phyloP scores from a whole-genome alignment of 92 coral and sea anemone genomes.

The Galaxea fascicularis region DNA sequence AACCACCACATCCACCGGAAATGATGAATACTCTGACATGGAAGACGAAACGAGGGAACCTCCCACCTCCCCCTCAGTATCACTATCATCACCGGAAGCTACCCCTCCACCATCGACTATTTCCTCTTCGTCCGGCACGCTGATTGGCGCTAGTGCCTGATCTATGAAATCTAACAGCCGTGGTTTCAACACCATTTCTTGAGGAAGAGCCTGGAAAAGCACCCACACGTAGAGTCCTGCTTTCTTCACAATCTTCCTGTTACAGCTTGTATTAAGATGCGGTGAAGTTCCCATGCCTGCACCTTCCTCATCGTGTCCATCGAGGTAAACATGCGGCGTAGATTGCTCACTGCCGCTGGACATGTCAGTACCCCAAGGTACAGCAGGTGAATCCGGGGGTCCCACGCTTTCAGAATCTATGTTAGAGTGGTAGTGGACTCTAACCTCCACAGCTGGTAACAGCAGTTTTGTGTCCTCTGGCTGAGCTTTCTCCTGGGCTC shows the following conservation, averaged over 20 bases:
- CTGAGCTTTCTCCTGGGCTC: constrained; percentile 73
- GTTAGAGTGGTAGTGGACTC: constrained; percentile 90
- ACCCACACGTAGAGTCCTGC: constrained; percentile 94
- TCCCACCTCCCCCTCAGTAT: constrained; percentile 79
- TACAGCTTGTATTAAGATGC: constrained; percentile 22
- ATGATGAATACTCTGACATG: constrained; percentile 94
- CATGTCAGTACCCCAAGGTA: constrained; percentile 5
- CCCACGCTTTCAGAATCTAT: constrained; percentile 71
- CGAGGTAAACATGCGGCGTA: constrained; percentile 32
- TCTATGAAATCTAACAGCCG: constrained; percentile 92
- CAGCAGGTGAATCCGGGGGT: not conserved
- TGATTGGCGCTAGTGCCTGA: constrained; percentile 92
- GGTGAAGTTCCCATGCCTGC: constrained; percentile 24
- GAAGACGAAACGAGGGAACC: constrained; percentile 94
- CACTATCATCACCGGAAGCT: constrained; percentile 79
- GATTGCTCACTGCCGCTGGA: constrained; percentile 52
- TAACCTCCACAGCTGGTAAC: constrained; percentile 95
- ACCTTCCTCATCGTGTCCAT: constrained; percentile 31
- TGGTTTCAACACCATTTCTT: constrained; percentile 96
- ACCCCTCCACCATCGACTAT: constrained; percentile 69
- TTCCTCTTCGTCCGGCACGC: constrained; percentile 74
- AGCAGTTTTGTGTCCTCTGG: constrained; percentile 85
- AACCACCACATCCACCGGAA: constrained; percentile 97
- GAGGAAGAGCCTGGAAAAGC: constrained; percentile 91
- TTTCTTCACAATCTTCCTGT: constrained; percentile 77